Conservation (phyloP, 1,140 invertebrate species). For the Zaprionus gabonicus region DNA sequence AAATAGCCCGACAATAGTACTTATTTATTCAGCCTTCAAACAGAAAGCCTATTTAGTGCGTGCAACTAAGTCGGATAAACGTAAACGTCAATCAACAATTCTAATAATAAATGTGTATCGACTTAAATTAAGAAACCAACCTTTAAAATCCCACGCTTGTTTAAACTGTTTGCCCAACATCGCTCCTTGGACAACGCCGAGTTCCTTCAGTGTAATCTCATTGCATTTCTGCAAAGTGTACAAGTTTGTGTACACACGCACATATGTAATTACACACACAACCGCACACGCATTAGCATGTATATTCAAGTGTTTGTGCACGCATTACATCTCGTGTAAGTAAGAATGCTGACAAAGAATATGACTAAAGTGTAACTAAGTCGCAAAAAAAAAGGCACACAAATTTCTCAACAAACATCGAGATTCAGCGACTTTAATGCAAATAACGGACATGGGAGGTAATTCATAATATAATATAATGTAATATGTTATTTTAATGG, state of each 20-base stretch:
- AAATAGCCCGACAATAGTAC: neutral
- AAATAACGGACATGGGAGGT: conserved; percentile 1
- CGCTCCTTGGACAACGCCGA: neutral
- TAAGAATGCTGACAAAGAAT: conserved; percentile 4
- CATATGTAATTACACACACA: conserved; percentile 6
- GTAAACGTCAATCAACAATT: neutral
- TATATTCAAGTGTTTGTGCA: neutral
- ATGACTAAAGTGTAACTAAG: neutral
- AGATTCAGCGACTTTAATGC: neutral
- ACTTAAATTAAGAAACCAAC: neutral
- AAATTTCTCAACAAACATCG: neutral
- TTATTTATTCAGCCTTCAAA: neutral
- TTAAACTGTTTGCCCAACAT: neutral
- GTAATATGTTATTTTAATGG: neutral
- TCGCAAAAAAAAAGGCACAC: neutral
- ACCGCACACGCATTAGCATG: neutral
- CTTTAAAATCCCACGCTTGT: neutral
- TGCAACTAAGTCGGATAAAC: conserved; percentile 1
- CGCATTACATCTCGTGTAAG: neutral
- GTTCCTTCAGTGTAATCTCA: neutral
- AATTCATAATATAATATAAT: neutral
- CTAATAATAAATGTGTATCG: neutral
- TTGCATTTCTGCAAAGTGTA: neutral
- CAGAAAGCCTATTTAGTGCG: neutral
- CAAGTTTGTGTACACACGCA: neutral